Evolutionary conservation across 1,140 invertebrate genomes (phyloP).

Genomic region (Meloidogyne chitwoodi): DNA sequence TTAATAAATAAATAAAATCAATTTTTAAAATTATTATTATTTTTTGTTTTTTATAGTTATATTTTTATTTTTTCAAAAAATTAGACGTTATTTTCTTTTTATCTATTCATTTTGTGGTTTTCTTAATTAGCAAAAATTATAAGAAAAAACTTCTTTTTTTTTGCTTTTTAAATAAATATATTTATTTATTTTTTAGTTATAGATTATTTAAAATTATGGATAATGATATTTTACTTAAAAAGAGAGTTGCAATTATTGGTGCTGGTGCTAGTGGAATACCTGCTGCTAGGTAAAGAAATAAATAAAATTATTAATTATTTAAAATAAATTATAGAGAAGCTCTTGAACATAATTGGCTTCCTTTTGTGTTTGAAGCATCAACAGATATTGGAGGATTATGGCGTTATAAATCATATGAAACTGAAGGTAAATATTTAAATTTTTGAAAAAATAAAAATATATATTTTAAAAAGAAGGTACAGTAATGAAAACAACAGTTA

Average conservation of each 20-base stretch:
- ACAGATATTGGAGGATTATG: conserved; percentile 61
- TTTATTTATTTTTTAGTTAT: too few relatives aligned
- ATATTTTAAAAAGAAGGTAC: conserved; percentile 48
- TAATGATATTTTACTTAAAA: not conserved
- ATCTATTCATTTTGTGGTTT: too few relatives aligned
- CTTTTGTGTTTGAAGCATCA: conserved; percentile 61
- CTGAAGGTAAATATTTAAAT: conserved; percentile 15
- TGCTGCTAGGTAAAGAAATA: conserved; percentile 8
- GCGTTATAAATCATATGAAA: conserved; percentile 51
- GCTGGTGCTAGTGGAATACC: conserved; percentile 30
- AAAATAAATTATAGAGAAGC: conserved; percentile 35
- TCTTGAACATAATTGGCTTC: conserved; percentile 41
- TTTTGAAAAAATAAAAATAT: not conserved
- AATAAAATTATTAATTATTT: not conserved
- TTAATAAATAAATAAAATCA: too few relatives aligned
- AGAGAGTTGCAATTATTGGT: conserved; percentile 28
- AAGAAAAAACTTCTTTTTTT: too few relatives aligned
- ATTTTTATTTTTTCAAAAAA: too few relatives aligned
- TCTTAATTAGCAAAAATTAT: too few relatives aligned
- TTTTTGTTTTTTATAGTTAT: too few relatives aligned
- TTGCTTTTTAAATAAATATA: too few relatives aligned
- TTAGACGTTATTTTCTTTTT: too few relatives aligned
- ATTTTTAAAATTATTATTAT: too few relatives aligned
- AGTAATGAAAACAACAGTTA: conserved; percentile 62
- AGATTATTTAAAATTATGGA: too few relatives aligned